Evolutionary conservation across 92 coral and sea anemone species (phyloP).

Genomic region (Blastomussa wellsi): DNA sequence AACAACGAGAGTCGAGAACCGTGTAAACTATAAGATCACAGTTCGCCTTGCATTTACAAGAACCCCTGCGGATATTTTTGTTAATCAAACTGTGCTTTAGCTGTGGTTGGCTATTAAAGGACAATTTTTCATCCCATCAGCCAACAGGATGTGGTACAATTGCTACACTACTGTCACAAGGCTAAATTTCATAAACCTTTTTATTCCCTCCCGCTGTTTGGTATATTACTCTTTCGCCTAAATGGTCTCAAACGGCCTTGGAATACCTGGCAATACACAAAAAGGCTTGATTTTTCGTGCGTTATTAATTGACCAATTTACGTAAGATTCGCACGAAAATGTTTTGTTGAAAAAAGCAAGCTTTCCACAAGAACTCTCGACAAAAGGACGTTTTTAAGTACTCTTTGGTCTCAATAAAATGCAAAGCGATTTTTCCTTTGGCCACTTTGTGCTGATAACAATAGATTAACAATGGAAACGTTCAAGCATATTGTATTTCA

Average conservation of each 20-base stretch:
- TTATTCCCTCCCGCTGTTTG: slow-evolving; percentile 31
- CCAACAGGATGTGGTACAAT: slow-evolving; percentile 25
- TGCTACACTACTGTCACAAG: slow-evolving; percentile 38
- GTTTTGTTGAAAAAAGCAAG: slow-evolving; percentile 10
- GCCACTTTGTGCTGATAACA: slow-evolving; percentile 33
- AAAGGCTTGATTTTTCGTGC: no score
- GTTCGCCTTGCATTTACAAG: background rate
- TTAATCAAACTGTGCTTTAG: slow-evolving; percentile 8
- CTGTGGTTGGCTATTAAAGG: slow-evolving; percentile 42
- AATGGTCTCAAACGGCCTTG: slow-evolving; percentile 24
- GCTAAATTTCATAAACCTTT: slow-evolving; percentile 42
- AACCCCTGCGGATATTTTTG: slow-evolving; percentile 15
- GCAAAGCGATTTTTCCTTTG: slow-evolving; percentile 35
- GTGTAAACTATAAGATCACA: no score
- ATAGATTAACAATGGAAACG: slow-evolving; percentile 26
- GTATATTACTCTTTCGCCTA: slow-evolving; percentile 33
- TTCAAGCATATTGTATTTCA: slow-evolving; percentile 11
- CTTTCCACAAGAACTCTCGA: slow-evolving; percentile 28
- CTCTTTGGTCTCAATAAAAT: slow-evolving; percentile 23
- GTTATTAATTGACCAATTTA: background rate
- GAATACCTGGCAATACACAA: no score
- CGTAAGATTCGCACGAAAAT: background rate
- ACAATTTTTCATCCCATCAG: slow-evolving; percentile 31
- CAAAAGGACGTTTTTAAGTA: slow-evolving; percentile 28
- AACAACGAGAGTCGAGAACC: background rate